Conservation (phyloP, 2,113 vertebrate species). For the Phocoena sinus region DNA sequence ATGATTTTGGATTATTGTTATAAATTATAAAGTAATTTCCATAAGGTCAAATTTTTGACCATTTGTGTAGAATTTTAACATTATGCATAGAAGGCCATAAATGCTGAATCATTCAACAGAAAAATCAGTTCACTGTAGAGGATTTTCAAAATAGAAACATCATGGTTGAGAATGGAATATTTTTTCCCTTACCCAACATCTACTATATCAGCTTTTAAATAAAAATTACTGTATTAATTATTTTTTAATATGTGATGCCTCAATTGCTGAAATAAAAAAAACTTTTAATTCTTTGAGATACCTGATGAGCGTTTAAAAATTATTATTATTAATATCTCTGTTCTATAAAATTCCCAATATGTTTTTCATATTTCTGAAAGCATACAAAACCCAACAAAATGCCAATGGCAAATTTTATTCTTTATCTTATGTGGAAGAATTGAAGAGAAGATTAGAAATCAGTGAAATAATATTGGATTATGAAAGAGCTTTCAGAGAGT, state of each 20-base stretch:
- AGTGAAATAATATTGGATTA: neutral
- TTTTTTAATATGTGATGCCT: neutral
- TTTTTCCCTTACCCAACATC: neutral
- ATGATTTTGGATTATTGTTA: conserved; percentile 1
- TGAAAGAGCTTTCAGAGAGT: neutral
- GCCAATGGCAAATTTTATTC: neutral
- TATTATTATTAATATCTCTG: neutral
- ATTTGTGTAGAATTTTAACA: neutral
- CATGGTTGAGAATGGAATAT: neutral
- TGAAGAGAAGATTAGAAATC: neutral
- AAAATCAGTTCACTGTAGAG: neutral
- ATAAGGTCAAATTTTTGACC: neutral
- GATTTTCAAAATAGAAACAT: neutral
- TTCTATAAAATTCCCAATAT: neutral
- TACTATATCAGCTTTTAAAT: neutral
- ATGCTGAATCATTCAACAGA: neutral
- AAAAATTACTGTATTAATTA: neutral
- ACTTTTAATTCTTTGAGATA: neutral
- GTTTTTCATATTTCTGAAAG: neutral
- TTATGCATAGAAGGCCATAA: neutral
- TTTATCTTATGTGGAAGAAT: neutral
- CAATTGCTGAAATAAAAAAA: neutral
- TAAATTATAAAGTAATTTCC: neutral
- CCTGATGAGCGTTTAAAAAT: neutral
- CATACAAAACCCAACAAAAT: neutral